Conservation (phyloP, 53 echinoderm and acorn worm genomes). For the Astropecten irregularis region DNA sequence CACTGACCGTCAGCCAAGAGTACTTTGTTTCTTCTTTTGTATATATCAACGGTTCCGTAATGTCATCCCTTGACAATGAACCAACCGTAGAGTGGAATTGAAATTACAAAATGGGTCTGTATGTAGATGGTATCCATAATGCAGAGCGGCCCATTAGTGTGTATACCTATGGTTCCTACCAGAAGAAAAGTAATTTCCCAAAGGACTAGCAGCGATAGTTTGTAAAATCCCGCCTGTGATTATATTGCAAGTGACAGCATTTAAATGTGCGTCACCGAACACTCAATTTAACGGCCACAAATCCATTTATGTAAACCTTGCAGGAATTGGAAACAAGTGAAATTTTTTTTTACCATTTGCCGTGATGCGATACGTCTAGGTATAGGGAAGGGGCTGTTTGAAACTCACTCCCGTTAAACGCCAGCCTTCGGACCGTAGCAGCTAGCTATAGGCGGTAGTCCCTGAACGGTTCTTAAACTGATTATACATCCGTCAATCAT, state of each 20-base stretch:
- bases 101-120: conserved; percentile 20
- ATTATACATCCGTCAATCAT: too few relatives aligned
- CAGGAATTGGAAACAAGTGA: too few relatives aligned
- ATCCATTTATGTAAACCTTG: conserved; percentile 42
- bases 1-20: conserved; percentile 19
- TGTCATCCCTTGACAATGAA: conserved; percentile 6
- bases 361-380: too few relatives aligned
- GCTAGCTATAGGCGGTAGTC: too few relatives aligned
- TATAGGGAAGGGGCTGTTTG: too few relatives aligned
- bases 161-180: conserved; percentile 23
- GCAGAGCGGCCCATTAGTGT: conserved; percentile 32
- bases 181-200: conserved; percentile 40
- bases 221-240: conserved; percentile 35
- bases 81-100: conserved; percentile 7
- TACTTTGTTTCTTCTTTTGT: not conserved
- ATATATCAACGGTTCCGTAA: not conserved
- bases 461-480: too few relatives aligned
- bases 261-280: conserved; percentile 52
- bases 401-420: too few relatives aligned
- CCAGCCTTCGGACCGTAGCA: too few relatives aligned
- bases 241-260: conserved; percentile 50
- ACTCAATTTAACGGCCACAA: conserved; percentile 40
- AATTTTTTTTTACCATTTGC: too few relatives aligned
- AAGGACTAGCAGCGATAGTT: conserved; percentile 18
- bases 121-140: not conserved